Base-by-base conservation (phyloP, 2,797 vertebrate species). In the Catamblyrhynchus diadema region DNA sequence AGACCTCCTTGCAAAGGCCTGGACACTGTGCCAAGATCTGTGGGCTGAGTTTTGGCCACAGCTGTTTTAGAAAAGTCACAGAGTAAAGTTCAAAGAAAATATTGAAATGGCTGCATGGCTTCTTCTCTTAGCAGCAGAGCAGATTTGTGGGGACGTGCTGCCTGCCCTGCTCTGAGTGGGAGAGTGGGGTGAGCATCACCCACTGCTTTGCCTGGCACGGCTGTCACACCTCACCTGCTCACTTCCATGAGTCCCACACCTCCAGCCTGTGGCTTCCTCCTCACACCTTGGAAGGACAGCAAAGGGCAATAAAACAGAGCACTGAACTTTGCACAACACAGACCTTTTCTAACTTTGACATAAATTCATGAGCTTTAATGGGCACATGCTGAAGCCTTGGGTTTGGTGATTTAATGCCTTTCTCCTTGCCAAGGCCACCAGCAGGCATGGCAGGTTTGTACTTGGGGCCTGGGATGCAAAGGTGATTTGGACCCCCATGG, bases 151-250 rank as follows among this genome's bases (percentile, higher is more conserved):
- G 47, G 51, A 28, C 45, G 35, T 88, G 57, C 50, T 93, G 48
- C 59, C 23, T 6, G 3, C 27, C 41, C 39, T 66, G 48, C 33
- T 74, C 45, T 25, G 47, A 54, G 59, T 7, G 24, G 32, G 22
- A 77, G 32, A 28, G 8, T 74, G 24, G 16, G 47, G 32, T 14
- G 21, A 73, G 17, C 61, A 62, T 44, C 7, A 1, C 37, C n/a
- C 15, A 5, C 51, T 65, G 69, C 65, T 78, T 66, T 62, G 56
- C 35, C 39, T 83, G 65, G 19, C 73, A 70, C 28, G 30, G 57
- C 39, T 3, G 1, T 13, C 70, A 33, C 0, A 0, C 12, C 23
- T 88, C 42, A 78, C 32, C 84, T 27, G 2, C 51, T 70, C 2
- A 2, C n/a, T 75, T 69, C 48, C 51, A 37, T 24, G 48, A 78